Evolutionary conservation across 2,113 vertebrate species (phyloP).

Genomic region (Leiothrix lutea): DNA sequence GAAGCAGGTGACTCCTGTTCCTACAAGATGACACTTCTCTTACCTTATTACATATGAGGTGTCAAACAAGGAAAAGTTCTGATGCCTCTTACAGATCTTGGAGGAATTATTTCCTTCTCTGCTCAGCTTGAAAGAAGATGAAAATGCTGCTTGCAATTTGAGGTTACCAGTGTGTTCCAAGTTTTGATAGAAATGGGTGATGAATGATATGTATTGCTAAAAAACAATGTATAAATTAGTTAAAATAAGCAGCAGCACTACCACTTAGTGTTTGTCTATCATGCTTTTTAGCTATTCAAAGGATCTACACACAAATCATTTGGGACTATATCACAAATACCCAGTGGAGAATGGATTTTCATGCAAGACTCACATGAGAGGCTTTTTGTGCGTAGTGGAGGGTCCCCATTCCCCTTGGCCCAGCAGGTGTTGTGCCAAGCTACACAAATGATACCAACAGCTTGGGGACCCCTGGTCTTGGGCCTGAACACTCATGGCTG

Average conservation of each 20-base stretch:
- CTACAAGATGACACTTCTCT: not conserved
- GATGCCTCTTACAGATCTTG: not conserved
- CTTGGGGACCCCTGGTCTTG: not conserved
- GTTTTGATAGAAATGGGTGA: not conserved
- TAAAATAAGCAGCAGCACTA: not conserved
- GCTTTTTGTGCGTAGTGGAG: not conserved
- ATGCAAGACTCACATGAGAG: fast-evolving
- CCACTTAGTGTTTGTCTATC: not conserved
- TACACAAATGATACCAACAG: not conserved
- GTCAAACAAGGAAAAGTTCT: not conserved
- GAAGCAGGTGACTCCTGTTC: not conserved
- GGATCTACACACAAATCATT: not conserved
- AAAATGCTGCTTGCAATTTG: not conserved
- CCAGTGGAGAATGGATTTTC: not conserved
- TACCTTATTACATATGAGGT: not conserved
- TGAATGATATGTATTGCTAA: not conserved
- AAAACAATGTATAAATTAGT: not conserved
- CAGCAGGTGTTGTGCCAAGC: not conserved
- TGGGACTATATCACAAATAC: not conserved
- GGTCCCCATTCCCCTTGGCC: not conserved
- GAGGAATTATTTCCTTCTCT: not conserved
- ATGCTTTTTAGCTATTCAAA: not conserved
- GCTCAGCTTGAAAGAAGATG: not conserved
- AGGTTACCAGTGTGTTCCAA: not conserved
- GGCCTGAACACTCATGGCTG: not conserved